These are phyloP conservation scores for Cryptoleucopteryx plumbea DNA, from an alignment of 2,113 vertebrate species.

Conservation along the genomic window DNA sequence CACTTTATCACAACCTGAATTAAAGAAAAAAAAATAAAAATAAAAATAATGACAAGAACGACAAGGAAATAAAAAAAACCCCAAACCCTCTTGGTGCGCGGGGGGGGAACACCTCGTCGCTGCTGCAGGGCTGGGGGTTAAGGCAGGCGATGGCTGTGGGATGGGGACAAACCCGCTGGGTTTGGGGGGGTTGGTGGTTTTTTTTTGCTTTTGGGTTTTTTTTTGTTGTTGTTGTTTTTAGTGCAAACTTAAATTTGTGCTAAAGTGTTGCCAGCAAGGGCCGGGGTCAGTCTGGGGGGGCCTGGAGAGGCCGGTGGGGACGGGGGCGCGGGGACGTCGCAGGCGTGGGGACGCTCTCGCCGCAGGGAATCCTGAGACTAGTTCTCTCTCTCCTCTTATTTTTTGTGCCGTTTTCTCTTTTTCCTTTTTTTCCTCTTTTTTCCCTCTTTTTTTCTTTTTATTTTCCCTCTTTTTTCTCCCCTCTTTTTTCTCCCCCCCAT, in stretches of 20 bases:
- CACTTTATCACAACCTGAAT: slow-evolving; percentile 69
- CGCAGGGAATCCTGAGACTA: neutral
- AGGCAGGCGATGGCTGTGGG: too few relatives aligned
- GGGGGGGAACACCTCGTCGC: too few relatives aligned
- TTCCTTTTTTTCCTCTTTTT: neutral
- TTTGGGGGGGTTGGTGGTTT: neutral
- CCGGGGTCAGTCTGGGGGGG: too few relatives aligned
- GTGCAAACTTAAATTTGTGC: neutral
- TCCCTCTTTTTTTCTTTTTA: neutral
- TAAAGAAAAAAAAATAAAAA: slow-evolving; percentile 37
- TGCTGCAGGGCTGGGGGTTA: too few relatives aligned
- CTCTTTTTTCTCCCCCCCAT: too few relatives aligned
- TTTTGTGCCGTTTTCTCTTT: neutral
- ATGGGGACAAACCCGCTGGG: neutral
- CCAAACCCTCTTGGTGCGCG: too few relatives aligned
- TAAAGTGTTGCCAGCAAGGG: too few relatives aligned
- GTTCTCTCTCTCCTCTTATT: neutral
- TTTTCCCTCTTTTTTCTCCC: neutral
- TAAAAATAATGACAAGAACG: neutral
- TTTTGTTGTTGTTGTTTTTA: neutral
- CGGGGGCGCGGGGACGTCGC: too few relatives aligned
- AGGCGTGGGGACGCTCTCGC: too few relatives aligned
- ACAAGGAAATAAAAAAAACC: too few relatives aligned
- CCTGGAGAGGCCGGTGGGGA: too few relatives aligned
- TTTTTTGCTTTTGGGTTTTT: too few relatives aligned